A percentile compares a stretch with the other conserved stretches of the same genome.
These are phyloP conservation scores for Mastomys coucha DNA, from an alignment of 2,113 vertebrate species.

Conservation along the genomic window DNA sequence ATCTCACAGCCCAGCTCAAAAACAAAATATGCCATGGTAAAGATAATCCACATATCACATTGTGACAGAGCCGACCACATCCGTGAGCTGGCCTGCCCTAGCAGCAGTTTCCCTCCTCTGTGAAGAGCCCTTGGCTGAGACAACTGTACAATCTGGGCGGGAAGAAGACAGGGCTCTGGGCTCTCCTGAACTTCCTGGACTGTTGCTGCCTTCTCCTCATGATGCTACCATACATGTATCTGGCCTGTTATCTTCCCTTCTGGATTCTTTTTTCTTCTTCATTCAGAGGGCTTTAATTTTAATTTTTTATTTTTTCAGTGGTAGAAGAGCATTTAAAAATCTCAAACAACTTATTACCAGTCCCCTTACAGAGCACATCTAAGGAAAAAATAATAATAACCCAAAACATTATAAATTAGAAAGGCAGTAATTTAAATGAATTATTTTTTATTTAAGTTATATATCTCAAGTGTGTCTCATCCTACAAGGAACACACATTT, in stretches of 20 bases:
- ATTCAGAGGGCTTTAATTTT: background rate
- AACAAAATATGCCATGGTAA: slow-evolving; percentile 91
- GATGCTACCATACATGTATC: background rate
- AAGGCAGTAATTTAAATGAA: slow-evolving; percentile 74
- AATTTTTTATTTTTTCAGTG: slow-evolving; percentile 61
- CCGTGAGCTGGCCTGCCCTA: slow-evolving; percentile 75
- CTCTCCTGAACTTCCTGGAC: slow-evolving; percentile 30
- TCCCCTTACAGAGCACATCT: background rate
- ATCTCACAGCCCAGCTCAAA: slow-evolving; percentile 85
- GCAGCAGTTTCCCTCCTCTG: slow-evolving; percentile 70
- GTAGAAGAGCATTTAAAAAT: slow-evolving; percentile 70
- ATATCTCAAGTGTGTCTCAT: slow-evolving; percentile 63
- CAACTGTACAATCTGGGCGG: slow-evolving; percentile 40
- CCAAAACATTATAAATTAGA: slow-evolving; percentile 65
- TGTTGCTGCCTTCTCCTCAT: slow-evolving; percentile 47
- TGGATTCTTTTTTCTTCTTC: slow-evolving; percentile 41
- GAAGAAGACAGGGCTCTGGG: background rate
- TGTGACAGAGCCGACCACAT: slow-evolving; percentile 84
- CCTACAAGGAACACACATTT: slow-evolving; percentile 47
- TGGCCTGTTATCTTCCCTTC: background rate
- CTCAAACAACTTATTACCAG: slow-evolving; percentile 65
- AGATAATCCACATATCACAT: slow-evolving; percentile 92
- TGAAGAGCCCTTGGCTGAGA: slow-evolving; percentile 50
- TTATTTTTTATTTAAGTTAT: slow-evolving; percentile 73
- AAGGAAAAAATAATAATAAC: slow-evolving; percentile 47